These are phyloP conservation scores for Meloe dianella DNA, from an alignment of 2,888 invertebrate genomes.

Conservation along the genomic window DNA sequence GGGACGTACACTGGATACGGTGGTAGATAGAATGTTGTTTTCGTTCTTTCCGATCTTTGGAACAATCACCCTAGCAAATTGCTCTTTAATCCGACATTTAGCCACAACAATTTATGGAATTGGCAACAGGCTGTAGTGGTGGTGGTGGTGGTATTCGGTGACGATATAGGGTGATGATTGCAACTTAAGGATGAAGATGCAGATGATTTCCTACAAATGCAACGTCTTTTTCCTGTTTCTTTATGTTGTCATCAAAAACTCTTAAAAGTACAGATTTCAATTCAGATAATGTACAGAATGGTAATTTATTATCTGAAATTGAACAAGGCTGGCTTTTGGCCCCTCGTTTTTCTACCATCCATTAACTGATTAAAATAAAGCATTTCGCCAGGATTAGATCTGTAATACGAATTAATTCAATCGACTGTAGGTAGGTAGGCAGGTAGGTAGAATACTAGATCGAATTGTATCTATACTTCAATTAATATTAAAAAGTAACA, in stretches of 20 bases:
- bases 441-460: constrained; percentile 2
- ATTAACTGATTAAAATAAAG: constrained; percentile 53
- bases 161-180: constrained; percentile 3
- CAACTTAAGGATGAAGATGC: not conserved
- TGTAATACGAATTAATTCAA: not conserved
- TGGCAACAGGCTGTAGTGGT: constrained; percentile 26
- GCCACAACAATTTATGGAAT: constrained; percentile 32
- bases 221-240: not conserved
- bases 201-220: not conserved
- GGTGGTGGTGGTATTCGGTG: constrained; percentile 17
- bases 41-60: constrained; percentile 28
- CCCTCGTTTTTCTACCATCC: constrained; percentile 38
- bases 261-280: constrained; percentile 12
- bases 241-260: not conserved
- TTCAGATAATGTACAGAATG: constrained; percentile 27
- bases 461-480: constrained; percentile 18
- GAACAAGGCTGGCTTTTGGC: constrained; percentile 31
- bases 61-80: constrained; percentile 44
- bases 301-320: constrained; percentile 27
- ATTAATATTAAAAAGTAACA: not conserved
- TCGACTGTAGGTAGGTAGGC: not conserved
- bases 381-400: constrained; percentile 48
- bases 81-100: constrained; percentile 37
- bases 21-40: too few relatives aligned
- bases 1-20: too few relatives aligned